Conservation (phyloP, 2,888 invertebrate species). For the Spialia ferax region DNA sequence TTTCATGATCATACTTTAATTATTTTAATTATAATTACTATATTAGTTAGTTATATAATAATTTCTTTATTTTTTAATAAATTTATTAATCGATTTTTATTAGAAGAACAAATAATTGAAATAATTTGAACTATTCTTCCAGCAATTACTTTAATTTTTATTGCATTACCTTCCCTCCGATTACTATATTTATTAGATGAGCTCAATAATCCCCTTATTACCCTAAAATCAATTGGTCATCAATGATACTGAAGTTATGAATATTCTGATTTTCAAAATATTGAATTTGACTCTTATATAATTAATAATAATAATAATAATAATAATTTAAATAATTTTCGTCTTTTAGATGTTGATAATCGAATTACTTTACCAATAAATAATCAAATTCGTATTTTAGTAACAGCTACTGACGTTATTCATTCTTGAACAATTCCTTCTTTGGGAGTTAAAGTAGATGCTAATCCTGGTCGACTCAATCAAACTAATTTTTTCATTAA, state of each 20-base stretch:
- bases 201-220: conserved; percentile 85
- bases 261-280: conserved; percentile 85
- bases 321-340: conserved; percentile 83
- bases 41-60: conserved; percentile 87
- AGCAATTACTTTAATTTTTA: conserved; percentile 87
- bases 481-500: conserved; percentile 88
- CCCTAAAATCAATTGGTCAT: conserved; percentile 88
- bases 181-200: conserved; percentile 88
- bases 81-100: conserved; percentile 84
- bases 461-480: conserved; percentile 88
- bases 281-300: conserved; percentile 51
- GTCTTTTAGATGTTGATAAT: conserved; percentile 88
- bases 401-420: conserved; percentile 88
- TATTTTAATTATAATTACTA: conserved; percentile 88
- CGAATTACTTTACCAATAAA: conserved; percentile 86
- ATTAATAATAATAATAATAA: conserved; percentile 67
- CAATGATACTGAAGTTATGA: conserved; percentile 90
- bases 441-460: conserved; percentile 89
- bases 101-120: conserved; percentile 88
- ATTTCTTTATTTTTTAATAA: conserved; percentile 84
- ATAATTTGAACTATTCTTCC: conserved; percentile 89
- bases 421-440: conserved; percentile 89
- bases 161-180: conserved; percentile 87
- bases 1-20: conserved; percentile 88
- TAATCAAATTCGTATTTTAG: conserved; percentile 88